These are phyloP conservation scores for Sula dactylatra DNA, from an alignment of 2,113 vertebrate genomes.

Conservation along the genomic window DNA sequence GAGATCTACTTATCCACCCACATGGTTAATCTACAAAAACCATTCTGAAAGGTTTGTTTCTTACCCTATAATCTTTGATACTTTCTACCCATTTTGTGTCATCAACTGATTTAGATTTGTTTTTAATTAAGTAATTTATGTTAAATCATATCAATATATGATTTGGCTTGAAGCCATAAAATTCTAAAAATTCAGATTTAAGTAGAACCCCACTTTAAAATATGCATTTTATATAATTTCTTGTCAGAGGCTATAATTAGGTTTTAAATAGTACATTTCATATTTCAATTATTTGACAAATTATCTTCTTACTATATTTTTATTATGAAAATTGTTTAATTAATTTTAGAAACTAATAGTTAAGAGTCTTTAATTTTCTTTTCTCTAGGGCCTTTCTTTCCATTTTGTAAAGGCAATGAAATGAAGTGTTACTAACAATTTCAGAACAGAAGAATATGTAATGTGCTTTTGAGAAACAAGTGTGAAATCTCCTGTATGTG, in stretches of 20 bases:
- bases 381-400: not conserved
- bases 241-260: not conserved
- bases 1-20: conserved; percentile 13
- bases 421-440: not conserved
- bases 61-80: not conserved
- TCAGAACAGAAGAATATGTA: not conserved
- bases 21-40: conserved; percentile 7
- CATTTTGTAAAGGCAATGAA: not conserved
- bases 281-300: not conserved
- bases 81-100: not conserved
- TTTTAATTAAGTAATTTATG: not conserved
- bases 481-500: not conserved
- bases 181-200: not conserved
- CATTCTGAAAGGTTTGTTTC: not conserved
- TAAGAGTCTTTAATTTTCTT: not conserved
- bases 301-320: not conserved
- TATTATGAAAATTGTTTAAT: not conserved
- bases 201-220: not conserved
- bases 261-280: not conserved
- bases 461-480: not conserved
- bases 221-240: not conserved
- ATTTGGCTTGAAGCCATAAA: not conserved
- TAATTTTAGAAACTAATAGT: not conserved
- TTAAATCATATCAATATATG: not conserved
- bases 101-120: not conserved